Evolutionary conservation across 37 sponge, comb jelly and placozoan genomes (phyloP), one percentile per base, ranked within the genome.

Genomic region (Mnemiopsis leidyi): DNA sequence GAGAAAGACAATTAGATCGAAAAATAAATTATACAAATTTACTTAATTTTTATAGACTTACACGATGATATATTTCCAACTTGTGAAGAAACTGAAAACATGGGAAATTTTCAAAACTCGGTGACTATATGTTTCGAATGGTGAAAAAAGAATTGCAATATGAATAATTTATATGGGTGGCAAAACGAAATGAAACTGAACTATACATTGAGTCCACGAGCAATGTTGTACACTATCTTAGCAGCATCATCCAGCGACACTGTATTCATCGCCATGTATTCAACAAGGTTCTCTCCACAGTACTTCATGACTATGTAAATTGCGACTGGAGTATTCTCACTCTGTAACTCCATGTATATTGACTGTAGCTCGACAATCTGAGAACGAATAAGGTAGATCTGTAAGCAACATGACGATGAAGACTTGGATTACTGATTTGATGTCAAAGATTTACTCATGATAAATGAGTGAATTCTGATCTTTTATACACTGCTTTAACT

Each of bases 71-170:
- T 20, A 77, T 32, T 31, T 32, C 79, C 32, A 77, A 32, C 16
- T 26, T 32, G 32, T 77, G 79, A 9, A 77, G 79, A 77, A 77
- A 77, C 79, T 77, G 79, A 77, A 77, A 77, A 3, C 18, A 61
- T 61, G 68, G 18, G 68, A 18, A 18, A 61, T 61, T n/a, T n/a
- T n/a, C n/a, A n/a, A n/a, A n/a, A n/a, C n/a, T n/a, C n/a, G n/a
- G n/a, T n/a, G n/a, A n/a, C n/a, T n/a, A n/a, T n/a, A n/a, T n/a
- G n/a, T n/a, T n/a, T n/a, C n/a, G n/a, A n/a, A n/a, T 48, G 5
- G 13, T 48, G 61, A 48, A 48, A 48, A 18, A 48, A 48, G 61
- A 48, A 48, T 18, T 48, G 61, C 5, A 48, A 13, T 48, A 13
- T 18, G 61, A 18, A 48, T 48, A 48, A 48, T 18, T 48, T 5